Evolutionary conservation across 2,797 vertebrate genomes (phyloP), one percentile per base, ranked within the genome.

Genomic region (Natrix natrix): DNA sequence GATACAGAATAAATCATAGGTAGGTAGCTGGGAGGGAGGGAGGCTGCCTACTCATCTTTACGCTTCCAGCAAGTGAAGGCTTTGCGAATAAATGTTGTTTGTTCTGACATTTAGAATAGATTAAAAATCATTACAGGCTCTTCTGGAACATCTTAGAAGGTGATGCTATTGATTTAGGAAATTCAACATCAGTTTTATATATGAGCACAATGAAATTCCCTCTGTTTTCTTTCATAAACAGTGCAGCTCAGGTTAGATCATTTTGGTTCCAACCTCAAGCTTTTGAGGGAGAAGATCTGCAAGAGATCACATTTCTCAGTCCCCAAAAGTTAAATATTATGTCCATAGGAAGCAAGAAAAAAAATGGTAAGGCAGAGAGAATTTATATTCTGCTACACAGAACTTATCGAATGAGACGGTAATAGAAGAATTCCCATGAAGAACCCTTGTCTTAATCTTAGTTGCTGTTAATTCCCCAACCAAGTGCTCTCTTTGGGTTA

Each of bases 101-200:
- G 94, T 96, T 96, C 93, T 97, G 96, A 97, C 96, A 97, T 97
- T 97, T 97, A 95, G 94, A 96, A 94, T 94, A 96, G 93, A 96
- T 96, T 96, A 95, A 96, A 97, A 97, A 97, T 97, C 95, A 0
- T 96, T 97, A 94, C 94, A 94, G 94, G 93, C 95, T 96, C 93
- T 96, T 96, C 93, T 96, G 95, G 93, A 96, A 95, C 94, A 94
- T 95, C 96, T 96, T 95, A 96, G 95, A 96, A 97, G 94, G 95
- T 95, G 95, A 97, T 93, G 90, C 28, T 97, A 97, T 97, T 95
- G 96, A 97, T 96, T 94, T 94, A 92, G 92, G 94, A 92, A 96
- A 91, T 90, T 97, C 95, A 95, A 87, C 95, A 87, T 90, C 63
- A 88, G 91, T 96, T 97, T 96, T 94, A 78, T 91, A n/a, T 94